A percentile compares a stretch with the other conserved stretches of the same genome.
phyloP scores from a whole-genome alignment of 2,888 invertebrate species.

The Pseudoips prasinana region DNA sequence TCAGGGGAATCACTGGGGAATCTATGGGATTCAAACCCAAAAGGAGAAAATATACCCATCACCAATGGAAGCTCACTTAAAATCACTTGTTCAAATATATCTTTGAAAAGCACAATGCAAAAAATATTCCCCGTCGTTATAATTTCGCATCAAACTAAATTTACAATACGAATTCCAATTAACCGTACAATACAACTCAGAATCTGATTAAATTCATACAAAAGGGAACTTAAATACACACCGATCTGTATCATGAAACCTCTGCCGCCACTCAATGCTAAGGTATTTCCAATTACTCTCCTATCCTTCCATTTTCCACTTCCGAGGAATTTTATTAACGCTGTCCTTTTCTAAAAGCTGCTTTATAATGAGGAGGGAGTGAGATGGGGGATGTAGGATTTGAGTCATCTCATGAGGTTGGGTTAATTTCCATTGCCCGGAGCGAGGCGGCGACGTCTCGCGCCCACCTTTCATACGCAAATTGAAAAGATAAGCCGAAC shows the following conservation, averaged over 20 bases:
- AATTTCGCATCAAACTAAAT: constrained; percentile 7
- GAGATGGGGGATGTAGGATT: constrained; percentile 49
- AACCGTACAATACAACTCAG: constrained; percentile 48
- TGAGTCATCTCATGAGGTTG: constrained; percentile 60
- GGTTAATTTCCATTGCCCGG: constrained; percentile 74
- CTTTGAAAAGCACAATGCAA: too few relatives aligned
- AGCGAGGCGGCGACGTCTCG: constrained; percentile 51
- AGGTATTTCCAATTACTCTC: constrained; percentile 82
- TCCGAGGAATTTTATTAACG: constrained; percentile 63
- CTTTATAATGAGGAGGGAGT: constrained; percentile 39
- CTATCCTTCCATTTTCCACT: constrained; percentile 77
- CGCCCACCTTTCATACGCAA: constrained; percentile 64
- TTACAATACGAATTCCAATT: constrained; percentile 62
- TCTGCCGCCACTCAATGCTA: constrained; percentile 67
- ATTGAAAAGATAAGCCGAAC: constrained; percentile 64
- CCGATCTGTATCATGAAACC: constrained; percentile 63
- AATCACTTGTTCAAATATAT: too few relatives aligned
- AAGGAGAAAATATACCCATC: too few relatives aligned
- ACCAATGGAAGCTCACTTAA: too few relatives aligned
- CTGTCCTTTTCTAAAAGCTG: constrained; percentile 50
- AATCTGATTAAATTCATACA: constrained; percentile 74
- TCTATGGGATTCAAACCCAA: too few relatives aligned
- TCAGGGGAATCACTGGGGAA: too few relatives aligned
- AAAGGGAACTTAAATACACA: constrained; percentile 65
- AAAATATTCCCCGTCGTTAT: too few relatives aligned